Base-by-base conservation (phyloP, 2,113 vertebrate genomes). In the Microtus ochrogaster region DNA sequence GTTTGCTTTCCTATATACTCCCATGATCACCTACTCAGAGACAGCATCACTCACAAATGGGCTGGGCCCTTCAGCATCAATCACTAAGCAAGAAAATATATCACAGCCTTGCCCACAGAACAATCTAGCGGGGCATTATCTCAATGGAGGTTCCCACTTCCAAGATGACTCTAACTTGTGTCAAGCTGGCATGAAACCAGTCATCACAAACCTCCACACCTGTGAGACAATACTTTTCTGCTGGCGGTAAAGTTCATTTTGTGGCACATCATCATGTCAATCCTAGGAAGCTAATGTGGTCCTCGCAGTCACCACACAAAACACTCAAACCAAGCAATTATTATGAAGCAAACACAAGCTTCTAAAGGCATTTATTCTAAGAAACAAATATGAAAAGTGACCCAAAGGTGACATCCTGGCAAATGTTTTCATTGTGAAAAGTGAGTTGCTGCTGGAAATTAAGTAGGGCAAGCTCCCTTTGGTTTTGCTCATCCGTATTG, bases 401-500 rank as follows among this genome's bases (percentile, higher is more conserved):
- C 5, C 76, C 70, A 82, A 26, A 79, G 5, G 10, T 7, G 5
- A 90, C 70, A 90, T 10, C 63, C 73, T 77, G 36, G 11, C 78
- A 47, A 96, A 90, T 65, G 77, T 14, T 87, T 94, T 28, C 52
- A 85, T 79, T 65, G 47, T 86, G 14, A 79, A 95, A 88, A 92
- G 72, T 19, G 2, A 91, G 30, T 65, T 88, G n/a, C 66, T 28
- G 30, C 89, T 94, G 85, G 68, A 92, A 93, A 89, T n/a, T 77
- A 58, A 82, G 11, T 7, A 89, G 68, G 52, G 72, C 65, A 61
- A 72, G 14, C 33, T 49, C 28, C 82, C 58, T 78, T 70, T 93
- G 87, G 94, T 93, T 96, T 95, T 66, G 12, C 26, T 96, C 85
- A 16, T 93, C 78, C 78, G 33, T 74, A 41, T 84, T 93, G 89